phyloP scores from a whole-genome alignment of 2,113 vertebrate species.

The Falcunculus frontatus region DNA sequence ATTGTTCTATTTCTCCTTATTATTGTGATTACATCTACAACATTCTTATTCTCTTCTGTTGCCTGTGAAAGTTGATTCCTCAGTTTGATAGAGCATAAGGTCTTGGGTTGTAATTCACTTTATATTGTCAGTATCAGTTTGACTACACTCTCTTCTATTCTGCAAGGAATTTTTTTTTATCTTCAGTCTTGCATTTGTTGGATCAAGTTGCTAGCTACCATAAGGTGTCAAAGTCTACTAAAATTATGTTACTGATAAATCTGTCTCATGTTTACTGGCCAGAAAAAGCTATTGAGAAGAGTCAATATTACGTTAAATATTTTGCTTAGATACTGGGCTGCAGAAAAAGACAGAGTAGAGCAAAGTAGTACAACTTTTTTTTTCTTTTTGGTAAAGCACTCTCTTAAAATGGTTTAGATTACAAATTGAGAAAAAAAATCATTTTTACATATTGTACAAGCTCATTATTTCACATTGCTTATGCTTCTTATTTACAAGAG shows the following conservation, averaged over 20 bases:
- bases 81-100: conserved; percentile 8
- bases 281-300: conserved; percentile 16
- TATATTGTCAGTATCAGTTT: conserved; percentile 10
- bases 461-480: background rate
- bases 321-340: background rate
- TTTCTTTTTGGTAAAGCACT: background rate
- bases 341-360: background rate
- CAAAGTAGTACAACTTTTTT: background rate
- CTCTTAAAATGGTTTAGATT: background rate
- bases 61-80: background rate
- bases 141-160: background rate
- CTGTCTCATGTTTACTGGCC: background rate
- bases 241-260: conserved; percentile 40
- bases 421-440: background rate
- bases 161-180: conserved; percentile 8
- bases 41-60: background rate
- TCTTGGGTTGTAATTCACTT: conserved; percentile 13
- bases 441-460: background rate
- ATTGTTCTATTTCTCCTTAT: background rate
- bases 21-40: background rate
- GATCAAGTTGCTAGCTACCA: conserved; percentile 38
- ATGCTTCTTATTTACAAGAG: background rate
- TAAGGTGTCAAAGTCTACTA: conserved; percentile 38
- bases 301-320: background rate
- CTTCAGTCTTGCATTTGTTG: conserved; percentile 19